These are phyloP conservation scores for Drosophila koepferae DNA, from an alignment of 2,888 invertebrate species.

Conservation along the genomic window DNA sequence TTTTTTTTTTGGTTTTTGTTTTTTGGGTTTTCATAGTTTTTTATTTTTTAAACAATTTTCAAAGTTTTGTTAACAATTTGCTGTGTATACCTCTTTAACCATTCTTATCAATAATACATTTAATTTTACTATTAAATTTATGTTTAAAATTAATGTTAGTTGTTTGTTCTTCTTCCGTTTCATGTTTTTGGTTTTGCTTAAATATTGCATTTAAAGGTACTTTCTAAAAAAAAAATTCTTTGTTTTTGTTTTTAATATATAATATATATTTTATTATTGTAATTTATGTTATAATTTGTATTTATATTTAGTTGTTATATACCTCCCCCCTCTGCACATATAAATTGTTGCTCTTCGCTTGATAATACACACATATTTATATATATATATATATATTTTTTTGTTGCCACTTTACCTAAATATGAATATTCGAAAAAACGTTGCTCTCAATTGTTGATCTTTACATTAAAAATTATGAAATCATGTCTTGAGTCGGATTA, in stretches of 20 bases:
- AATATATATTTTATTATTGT: slow-evolving; percentile 25
- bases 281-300: slow-evolving; percentile 56
- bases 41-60: slow-evolving; percentile 59
- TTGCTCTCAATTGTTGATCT: slow-evolving; percentile 13
- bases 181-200: slow-evolving; percentile 40
- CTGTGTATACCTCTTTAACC: slow-evolving; percentile 59
- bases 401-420: slow-evolving; percentile 36
- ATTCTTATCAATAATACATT: slow-evolving; percentile 54
- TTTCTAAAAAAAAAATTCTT: slow-evolving; percentile 69
- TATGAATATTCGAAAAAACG: slow-evolving; percentile 32
- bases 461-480: slow-evolving; percentile 6
- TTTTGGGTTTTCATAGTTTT: slow-evolving; percentile 33
- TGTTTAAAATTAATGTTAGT: slow-evolving; percentile 76
- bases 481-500: slow-evolving; percentile 7
- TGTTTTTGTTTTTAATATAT: slow-evolving; percentile 12
- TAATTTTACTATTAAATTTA: slow-evolving; percentile 74
- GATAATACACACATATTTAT: slow-evolving; percentile 21
- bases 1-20: slow-evolving; percentile 26
- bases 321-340: slow-evolving; percentile 19
- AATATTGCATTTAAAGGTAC: slow-evolving; percentile 68
- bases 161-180: slow-evolving; percentile 39
- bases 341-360: slow-evolving; percentile 31
- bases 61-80: slow-evolving; percentile 67
- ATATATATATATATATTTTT: slow-evolving; percentile 13
- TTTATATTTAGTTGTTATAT: slow-evolving; percentile 58